Base-by-base conservation (phyloP, 2,888 invertebrate species). In the Protophormia terraenovae region DNA sequence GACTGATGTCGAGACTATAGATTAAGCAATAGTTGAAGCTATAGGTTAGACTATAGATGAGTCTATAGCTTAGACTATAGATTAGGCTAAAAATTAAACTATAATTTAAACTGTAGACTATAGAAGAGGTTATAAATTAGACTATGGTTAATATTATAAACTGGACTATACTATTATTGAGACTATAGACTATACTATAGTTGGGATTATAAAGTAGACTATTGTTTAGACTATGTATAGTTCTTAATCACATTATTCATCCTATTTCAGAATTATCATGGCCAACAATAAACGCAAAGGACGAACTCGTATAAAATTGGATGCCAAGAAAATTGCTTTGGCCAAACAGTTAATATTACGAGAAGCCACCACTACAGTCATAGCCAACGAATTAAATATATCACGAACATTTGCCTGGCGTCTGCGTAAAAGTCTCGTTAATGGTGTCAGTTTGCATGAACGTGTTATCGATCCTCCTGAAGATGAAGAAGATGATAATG, bases 351-450 rank as follows among this genome's bases (percentile, higher is more conserved):
- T 92, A 67, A 92, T 92, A 38, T 77, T 91, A 71, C 89, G 91
- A 4, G 92, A 92, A 87, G 92, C 92, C 19, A 92, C 92, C 38
- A 92, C 92, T 3, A 92, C 92, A 41, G 91, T 92, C 41, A 91
- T 92, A 62, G 92, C 92, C 72, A 92, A 92, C 66, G 92, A 92
- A 86, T 83, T 92, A 55, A 91, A 90, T 76, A 92, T 92, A 79
- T 92, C 92, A 2, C 90, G 92, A 62, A 92, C 92, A 8, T 92
- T 92, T 82, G 92, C 92, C 3, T 92, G 92, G 92, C 91, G 92
- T 8, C 79, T 92, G 73, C 91, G 92, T 66, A 92, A 92, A 87
- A 92, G 91, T 81, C 89, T 92, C 14, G 91, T 92, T 8, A 92
- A 92, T 73, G 92, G 92, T 5, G 91, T 92, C 1, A 92, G 91